Percentiles rank a stretch among this genome's conserved stretches.
phyloP scores from a whole-genome alignment of 2,113 vertebrate genomes.

The Engraulis encrasicolus region DNA sequence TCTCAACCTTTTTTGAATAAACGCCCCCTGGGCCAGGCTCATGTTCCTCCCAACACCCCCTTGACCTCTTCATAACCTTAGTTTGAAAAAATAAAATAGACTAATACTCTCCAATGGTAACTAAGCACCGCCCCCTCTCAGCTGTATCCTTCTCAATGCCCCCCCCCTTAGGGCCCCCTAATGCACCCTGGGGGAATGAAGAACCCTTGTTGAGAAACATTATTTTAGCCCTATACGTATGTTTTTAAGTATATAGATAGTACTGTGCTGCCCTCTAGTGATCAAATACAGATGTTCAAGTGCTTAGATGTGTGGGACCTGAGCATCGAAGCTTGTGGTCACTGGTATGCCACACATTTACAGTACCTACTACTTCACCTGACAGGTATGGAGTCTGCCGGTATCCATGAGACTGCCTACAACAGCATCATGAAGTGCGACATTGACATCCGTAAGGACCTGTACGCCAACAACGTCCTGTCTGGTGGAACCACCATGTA shows the following conservation, averaged over 20 bases:
- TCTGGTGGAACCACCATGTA: slow-evolving; percentile 77
- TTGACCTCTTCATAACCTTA: too few relatives aligned
- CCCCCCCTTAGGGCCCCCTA: too few relatives aligned
- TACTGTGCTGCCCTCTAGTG: background rate
- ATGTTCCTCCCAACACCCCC: too few relatives aligned
- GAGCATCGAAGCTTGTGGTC: background rate
- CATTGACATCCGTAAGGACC: slow-evolving; percentile 80
- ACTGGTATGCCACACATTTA: background rate
- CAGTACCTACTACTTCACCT: slow-evolving; percentile 24
- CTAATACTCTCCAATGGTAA: too few relatives aligned
- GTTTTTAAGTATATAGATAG: background rate
- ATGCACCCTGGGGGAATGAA: too few relatives aligned
- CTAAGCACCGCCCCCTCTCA: too few relatives aligned
- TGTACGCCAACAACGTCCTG: slow-evolving; percentile 78
- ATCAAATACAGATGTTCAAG: background rate
- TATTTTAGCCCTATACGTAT: too few relatives aligned
- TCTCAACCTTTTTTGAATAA: too few relatives aligned
- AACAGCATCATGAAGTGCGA: slow-evolving; percentile 82
- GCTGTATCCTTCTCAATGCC: too few relatives aligned
- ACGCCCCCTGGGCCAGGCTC: too few relatives aligned
- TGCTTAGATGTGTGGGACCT: background rate
- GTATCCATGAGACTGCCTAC: slow-evolving; percentile 78
- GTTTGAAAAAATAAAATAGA: too few relatives aligned
- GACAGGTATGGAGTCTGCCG: slow-evolving; percentile 78
- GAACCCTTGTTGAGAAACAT: too few relatives aligned